Percentiles rank a stretch among this genome's conserved stretches.
These are phyloP conservation scores for Molanna angustata DNA, from an alignment of 2,888 invertebrate genomes.

Conservation along the genomic window DNA sequence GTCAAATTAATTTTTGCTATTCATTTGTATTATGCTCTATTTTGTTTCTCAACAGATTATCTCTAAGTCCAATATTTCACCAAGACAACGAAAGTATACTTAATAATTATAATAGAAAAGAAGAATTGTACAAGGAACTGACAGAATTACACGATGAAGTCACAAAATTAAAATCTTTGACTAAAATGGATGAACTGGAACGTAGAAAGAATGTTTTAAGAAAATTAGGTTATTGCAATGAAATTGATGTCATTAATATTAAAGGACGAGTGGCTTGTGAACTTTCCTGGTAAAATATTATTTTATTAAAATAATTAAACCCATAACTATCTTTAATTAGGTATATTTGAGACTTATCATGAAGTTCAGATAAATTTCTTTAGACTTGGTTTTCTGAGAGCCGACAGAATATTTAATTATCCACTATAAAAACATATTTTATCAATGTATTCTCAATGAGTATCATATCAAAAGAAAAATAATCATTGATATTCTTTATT, in stretches of 20 bases:
- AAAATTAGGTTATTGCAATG: slow-evolving; percentile 88
- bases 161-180: slow-evolving; percentile 75
- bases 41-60: too few species aligned
- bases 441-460: too few species aligned
- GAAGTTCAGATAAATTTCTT: too few species aligned
- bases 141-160: slow-evolving; percentile 64
- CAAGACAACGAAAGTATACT: slow-evolving; percentile 3
- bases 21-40: too few species aligned
- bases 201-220: slow-evolving; percentile 91
- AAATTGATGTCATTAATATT: slow-evolving; percentile 90
- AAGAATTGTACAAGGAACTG: slow-evolving; percentile 56
- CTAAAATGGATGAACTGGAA: slow-evolving; percentile 96
- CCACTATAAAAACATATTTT: too few species aligned
- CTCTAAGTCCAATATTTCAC: slow-evolving; percentile 5
- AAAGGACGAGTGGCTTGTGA: slow-evolving; percentile 99
- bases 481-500: too few species aligned
- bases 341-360: too few species aligned
- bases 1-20: too few species aligned
- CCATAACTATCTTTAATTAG: too few species aligned
- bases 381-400: neutral
- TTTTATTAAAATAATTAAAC: too few species aligned
- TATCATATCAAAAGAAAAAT: too few species aligned
- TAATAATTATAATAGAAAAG: slow-evolving; percentile 45
- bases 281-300: slow-evolving; percentile 80
- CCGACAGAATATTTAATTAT: too few species aligned